Percentiles rank a stretch among this genome's conserved stretches.
Conservation (phyloP, 2,888 invertebrate genomes). For the Saturnia japonica region DNA sequence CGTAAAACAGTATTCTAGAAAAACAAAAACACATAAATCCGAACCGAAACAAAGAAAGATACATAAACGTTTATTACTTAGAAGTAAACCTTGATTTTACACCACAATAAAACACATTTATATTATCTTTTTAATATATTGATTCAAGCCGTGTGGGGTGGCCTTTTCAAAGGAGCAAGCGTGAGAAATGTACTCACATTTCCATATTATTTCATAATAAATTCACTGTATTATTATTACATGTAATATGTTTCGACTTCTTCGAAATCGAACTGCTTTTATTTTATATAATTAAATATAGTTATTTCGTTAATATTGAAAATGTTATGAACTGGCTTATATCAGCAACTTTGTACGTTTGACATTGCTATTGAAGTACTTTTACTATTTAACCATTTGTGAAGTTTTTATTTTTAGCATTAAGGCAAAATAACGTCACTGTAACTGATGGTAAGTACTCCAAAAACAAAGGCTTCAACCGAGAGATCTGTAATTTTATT, state of each 20-base stretch:
- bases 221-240: background rate
- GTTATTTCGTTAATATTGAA: background rate
- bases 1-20: background rate
- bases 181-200: background rate
- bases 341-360: no score
- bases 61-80: slow-evolving; percentile 11
- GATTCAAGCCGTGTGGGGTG: background rate
- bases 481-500: no score
- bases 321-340: background rate
- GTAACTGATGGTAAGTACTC: no score
- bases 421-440: no score
- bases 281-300: background rate
- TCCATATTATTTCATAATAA: background rate
- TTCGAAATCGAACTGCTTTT: background rate
- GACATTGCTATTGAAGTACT: background rate
- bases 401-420: no score
- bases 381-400: background rate
- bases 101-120: slow-evolving; percentile 5
- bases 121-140: slow-evolving; percentile 11
- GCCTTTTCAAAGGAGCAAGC: background rate
- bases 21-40: background rate
- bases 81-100: slow-evolving; percentile 12
- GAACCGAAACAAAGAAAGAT: slow-evolving; percentile 4
- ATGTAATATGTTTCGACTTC: background rate
- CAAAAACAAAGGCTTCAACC: no score